A percentile compares a stretch with the other conserved stretches of the same genome.
phyloP scores from a whole-genome alignment of 2,113 vertebrate genomes.

The Xiphias gladius region DNA sequence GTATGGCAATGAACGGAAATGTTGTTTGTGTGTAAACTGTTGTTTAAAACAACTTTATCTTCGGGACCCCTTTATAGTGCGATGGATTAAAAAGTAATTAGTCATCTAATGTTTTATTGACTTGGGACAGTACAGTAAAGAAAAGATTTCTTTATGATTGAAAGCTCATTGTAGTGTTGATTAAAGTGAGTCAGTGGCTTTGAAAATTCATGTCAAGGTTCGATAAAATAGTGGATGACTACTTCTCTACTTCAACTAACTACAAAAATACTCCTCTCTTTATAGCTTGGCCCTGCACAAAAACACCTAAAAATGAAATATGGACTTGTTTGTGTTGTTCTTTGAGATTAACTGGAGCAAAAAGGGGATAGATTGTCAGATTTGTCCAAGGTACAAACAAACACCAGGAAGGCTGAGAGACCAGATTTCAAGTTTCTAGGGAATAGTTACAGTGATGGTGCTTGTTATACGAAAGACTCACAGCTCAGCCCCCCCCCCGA shows the following conservation, averaged over 20 bases:
- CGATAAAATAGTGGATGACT: conserved; percentile 42
- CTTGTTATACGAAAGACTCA: conserved; percentile 25
- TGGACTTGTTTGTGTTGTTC: conserved; percentile 1
- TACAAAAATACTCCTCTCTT: conserved; percentile 17
- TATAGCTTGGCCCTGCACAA: conserved; percentile 15
- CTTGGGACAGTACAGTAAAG: background rate
- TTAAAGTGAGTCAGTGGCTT: background rate
- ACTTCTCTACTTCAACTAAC: background rate
- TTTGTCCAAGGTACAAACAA: conserved; percentile 2
- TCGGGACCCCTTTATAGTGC: conserved; percentile 65
- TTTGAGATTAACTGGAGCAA: conserved; percentile 3
- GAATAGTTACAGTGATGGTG: conserved; percentile 6
- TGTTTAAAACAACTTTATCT: conserved; percentile 80
- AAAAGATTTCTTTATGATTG: background rate
- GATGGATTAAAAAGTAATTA: conserved; percentile 49
- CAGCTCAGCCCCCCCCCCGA: conserved; percentile 28
- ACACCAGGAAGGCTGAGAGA: background rate
- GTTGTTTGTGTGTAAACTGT: conserved; percentile 79
- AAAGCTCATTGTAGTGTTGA: background rate
- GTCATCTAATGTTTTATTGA: conserved; percentile 79
- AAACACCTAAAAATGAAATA: conserved; percentile 1
- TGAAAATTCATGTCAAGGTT: conserved; percentile 12
- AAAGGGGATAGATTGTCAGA: background rate
- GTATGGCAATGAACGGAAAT: conserved; percentile 86
- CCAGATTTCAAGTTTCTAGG: background rate